phyloP scores from a whole-genome alignment of 2,113 vertebrate genomes.

The Lipotes vexillifer region DNA sequence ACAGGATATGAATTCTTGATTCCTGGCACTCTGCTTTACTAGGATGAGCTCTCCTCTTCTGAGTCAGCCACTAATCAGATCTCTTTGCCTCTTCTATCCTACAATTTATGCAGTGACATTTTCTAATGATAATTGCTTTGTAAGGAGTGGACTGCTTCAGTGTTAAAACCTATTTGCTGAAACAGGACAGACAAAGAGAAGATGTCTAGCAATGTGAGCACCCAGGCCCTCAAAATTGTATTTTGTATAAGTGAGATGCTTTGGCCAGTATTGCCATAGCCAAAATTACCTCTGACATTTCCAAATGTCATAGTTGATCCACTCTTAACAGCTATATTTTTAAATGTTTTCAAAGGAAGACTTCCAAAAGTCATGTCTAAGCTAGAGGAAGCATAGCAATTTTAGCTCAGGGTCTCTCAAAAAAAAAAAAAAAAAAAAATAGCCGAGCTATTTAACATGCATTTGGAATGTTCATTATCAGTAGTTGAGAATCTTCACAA shows the following conservation, averaged over 20 bases:
- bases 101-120: slow-evolving; percentile 54
- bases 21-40: neutral
- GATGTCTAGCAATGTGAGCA: neutral
- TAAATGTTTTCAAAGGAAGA: neutral
- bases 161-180: slow-evolving; percentile 20
- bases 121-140: slow-evolving; percentile 57
- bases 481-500: neutral
- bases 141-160: slow-evolving; percentile 4
- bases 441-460: neutral
- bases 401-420: neutral
- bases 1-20: neutral
- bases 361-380: slow-evolving; percentile 10
- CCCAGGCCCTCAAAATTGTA: neutral
- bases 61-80: slow-evolving; percentile 24
- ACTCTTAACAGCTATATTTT: neutral
- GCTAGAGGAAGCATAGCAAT: neutral
- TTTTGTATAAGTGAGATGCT: neutral
- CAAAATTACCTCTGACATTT: slow-evolving; percentile 64
- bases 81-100: neutral
- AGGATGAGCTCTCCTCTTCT: neutral
- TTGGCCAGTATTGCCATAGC: neutral
- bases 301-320: slow-evolving; percentile 55
- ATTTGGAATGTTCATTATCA: slow-evolving; percentile 21
- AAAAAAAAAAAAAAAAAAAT: neutral
- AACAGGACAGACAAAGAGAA: neutral